Conservation (phyloP, 2,113 vertebrate genomes). For the Datnioides undecimradiatus region DNA sequence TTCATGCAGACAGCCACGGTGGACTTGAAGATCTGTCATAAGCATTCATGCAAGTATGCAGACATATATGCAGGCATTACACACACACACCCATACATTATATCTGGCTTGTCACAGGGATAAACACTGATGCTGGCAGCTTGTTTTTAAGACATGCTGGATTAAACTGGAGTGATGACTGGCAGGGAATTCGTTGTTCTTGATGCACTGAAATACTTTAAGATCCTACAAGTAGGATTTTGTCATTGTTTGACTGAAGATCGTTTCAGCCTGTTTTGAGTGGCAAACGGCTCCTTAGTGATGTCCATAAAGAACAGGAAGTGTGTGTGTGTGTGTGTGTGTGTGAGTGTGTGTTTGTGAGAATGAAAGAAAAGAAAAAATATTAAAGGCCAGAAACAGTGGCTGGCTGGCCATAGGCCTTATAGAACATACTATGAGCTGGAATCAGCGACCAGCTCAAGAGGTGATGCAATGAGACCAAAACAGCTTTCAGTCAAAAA, state of each 20-base stretch:
- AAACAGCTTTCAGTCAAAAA: background rate
- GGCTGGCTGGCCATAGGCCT: background rate
- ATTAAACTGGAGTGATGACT: slow-evolving; percentile 58
- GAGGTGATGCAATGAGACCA: background rate
- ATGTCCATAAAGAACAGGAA: slow-evolving; percentile 6
- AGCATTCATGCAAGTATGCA: slow-evolving; percentile 17
- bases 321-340: background rate
- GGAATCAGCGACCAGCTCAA: background rate
- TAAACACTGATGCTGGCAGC: slow-evolving; percentile 50
- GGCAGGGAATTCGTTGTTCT: slow-evolving; percentile 57
- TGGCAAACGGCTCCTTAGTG: slow-evolving; percentile 7
- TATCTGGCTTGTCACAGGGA: slow-evolving; percentile 42
- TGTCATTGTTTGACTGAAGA: slow-evolving; percentile 36
- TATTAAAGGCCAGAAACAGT: background rate
- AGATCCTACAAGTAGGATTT: slow-evolving; percentile 32
- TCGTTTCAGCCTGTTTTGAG: slow-evolving; percentile 13
- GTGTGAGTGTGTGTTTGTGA: slow-evolving; percentile 1
- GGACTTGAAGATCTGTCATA: slow-evolving; percentile 7
- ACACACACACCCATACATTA: slow-evolving; percentile 8
- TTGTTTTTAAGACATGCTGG: slow-evolving; percentile 48
- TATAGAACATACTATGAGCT: background rate
- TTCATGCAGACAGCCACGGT: slow-evolving; percentile 14
- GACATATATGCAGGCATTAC: background rate
- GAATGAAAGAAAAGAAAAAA: slow-evolving; percentile 2
- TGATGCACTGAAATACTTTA: slow-evolving; percentile 13